Evolutionary conservation across 2,888 invertebrate species (phyloP).

Genomic region (Cantharis lateralis): DNA sequence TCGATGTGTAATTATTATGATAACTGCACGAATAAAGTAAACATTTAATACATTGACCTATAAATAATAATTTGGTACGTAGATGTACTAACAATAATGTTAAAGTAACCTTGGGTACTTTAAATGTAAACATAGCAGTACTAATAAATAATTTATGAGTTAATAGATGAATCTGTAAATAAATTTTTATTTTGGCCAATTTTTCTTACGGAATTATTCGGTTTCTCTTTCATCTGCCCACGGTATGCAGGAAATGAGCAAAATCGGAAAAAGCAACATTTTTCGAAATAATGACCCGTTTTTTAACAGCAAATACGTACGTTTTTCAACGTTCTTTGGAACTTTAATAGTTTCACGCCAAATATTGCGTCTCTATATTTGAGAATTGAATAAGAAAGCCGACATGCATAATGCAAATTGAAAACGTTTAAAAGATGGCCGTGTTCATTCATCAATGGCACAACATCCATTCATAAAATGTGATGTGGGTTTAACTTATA

Average conservation of each 20-base stretch:
- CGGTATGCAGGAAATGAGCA: neutral
- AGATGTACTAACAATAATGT: neutral
- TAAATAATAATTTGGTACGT: neutral
- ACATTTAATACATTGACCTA: neutral
- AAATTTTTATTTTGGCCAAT: neutral
- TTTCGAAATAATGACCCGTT: neutral
- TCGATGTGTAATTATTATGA: neutral
- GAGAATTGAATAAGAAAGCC: neutral
- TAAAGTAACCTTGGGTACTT: neutral
- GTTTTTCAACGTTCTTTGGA: neutral
- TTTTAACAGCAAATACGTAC: neutral
- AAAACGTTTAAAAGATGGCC: neutral
- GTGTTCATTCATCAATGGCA: neutral
- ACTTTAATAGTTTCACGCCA: neutral
- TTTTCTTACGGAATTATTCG: neutral
- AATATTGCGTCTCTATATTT: neutral
- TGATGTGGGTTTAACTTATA: neutral
- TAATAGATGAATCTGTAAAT: neutral
- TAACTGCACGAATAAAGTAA: neutral
- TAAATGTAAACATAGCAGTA: neutral
- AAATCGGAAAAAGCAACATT: neutral
- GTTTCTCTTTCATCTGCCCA: neutral
- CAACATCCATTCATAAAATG: slow-evolving; percentile 1
- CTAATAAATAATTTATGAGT: neutral
- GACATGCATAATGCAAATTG: neutral